These are phyloP conservation scores for Ochotona princeps DNA, from an alignment of 2,113 vertebrate genomes.

Conservation along the genomic window DNA sequence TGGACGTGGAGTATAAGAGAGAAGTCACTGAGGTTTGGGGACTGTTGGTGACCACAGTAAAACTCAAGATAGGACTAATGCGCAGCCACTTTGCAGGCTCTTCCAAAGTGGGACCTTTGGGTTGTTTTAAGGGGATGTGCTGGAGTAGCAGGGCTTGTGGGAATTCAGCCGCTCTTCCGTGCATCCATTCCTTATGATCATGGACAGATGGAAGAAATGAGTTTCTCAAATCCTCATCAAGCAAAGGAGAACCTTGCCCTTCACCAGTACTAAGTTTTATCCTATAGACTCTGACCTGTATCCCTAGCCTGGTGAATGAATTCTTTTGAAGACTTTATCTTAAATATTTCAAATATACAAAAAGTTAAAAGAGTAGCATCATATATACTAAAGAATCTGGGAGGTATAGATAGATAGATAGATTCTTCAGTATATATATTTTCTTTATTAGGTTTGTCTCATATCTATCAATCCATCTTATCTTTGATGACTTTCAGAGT, in stretches of 20 bases:
- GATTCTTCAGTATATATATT: too few relatives aligned
- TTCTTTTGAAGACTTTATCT: not conserved
- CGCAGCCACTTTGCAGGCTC: not conserved
- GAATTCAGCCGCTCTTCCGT: too few relatives aligned
- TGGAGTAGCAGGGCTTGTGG: too few relatives aligned
- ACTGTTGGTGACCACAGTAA: slow-evolving; percentile 6
- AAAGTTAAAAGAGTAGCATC: not conserved
- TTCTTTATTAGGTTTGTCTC: too few relatives aligned
- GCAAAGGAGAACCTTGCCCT: not conserved
- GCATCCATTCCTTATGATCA: not conserved
- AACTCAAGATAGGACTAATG: not conserved
- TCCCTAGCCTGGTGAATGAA: not conserved
- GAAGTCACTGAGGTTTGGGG: not conserved
- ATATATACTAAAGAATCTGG: too few relatives aligned
- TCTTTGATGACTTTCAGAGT: too few relatives aligned
- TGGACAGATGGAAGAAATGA: not conserved
- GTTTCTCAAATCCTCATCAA: not conserved
- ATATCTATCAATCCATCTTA: too few relatives aligned
- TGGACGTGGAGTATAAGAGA: not conserved
- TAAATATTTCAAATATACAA: not conserved
- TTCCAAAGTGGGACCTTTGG: not conserved
- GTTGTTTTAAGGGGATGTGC: not conserved
- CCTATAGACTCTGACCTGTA: not conserved
- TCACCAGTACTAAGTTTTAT: not conserved
- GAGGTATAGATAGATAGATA: too few relatives aligned